phyloP scores from a whole-genome alignment of 2,888 invertebrate genomes.

The Agrochola litura region DNA sequence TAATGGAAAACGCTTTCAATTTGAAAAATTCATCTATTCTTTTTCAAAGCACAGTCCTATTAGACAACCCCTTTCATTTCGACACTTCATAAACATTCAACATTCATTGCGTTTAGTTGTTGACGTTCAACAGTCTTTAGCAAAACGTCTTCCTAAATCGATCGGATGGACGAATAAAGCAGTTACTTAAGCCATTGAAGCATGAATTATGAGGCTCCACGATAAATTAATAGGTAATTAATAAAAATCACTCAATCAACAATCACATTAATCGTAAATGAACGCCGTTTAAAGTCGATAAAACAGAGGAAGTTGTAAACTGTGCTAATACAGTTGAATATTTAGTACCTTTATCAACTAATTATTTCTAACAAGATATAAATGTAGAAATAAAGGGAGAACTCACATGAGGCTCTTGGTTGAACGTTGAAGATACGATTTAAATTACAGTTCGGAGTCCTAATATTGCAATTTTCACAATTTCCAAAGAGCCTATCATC shows the following conservation, averaged over 20 bases:
- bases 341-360: neutral
- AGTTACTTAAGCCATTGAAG: neutral
- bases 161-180: conserved; percentile 5
- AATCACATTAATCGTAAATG: conserved; percentile 27
- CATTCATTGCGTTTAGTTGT: neutral
- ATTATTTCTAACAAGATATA: conserved; percentile 10
- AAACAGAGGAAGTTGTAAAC: conserved; percentile 32
- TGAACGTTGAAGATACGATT: neutral
- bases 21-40: neutral
- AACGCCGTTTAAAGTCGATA: conserved; percentile 8
- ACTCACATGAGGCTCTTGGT: neutral
- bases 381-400: neutral
- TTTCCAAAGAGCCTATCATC: neutral
- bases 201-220: neutral
- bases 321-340: neutral
- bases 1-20: neutral
- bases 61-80: neutral
- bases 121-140: neutral
- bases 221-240: conserved; percentile 6
- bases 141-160: conserved; percentile 1
- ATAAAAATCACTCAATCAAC: conserved; percentile 1
- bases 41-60: neutral
- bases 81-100: neutral
- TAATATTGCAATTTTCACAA: neutral
- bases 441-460: neutral